Evolutionary conservation across 1,140 invertebrate genomes (phyloP), one percentile per base, ranked within the genome.

Genomic region (Zaprionus lachaisei): DNA sequence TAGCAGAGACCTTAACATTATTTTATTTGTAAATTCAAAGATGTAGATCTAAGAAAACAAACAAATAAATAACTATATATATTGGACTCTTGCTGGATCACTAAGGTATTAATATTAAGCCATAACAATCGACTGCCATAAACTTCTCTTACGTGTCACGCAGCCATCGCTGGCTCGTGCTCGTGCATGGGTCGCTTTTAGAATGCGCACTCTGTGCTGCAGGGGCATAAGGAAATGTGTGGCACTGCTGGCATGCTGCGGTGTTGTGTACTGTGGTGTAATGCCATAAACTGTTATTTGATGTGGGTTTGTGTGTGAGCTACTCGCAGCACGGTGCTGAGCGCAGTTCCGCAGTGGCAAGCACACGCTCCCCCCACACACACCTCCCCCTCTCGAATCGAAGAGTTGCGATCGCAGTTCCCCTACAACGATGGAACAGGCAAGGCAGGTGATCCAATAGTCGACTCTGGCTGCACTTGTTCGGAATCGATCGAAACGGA

Each of bases 201-300:
- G 71, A 65, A 65, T 72, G 61, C 64, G 41, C 41, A 44, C 41
- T 17, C n/a, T 72, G 66, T 51, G 67, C 28, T 15, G 38, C 41
- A 47, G 28, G 47, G 51, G 65, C 65, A 68, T 47, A 64, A 71
- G 77, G 72, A 78, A 79, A 75, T 79, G 64, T 75, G 62, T 75
- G 72, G 62, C 71, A 74, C 49, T 72, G 65, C 49, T 37, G 74
- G 28, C 34, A 66, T 65, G 63, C 41, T 41, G 51, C 49, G 41
- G 14, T 41, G 62, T 20, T 64, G 41, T 38, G 65, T 58, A 26
- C 34, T 58, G 41, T 55, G 82, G 82, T 76, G 75, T 78, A 84
- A 75, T 81, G 83, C 83, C 77, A 85, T 85, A 85, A 85, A 85
- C 83, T 82, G 83, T 77, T 82, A 82, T 86, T 85, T 85, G 83